Base-by-base conservation (phyloP, 2,113 vertebrate species). In the Phylloscopus trochilus region DNA sequence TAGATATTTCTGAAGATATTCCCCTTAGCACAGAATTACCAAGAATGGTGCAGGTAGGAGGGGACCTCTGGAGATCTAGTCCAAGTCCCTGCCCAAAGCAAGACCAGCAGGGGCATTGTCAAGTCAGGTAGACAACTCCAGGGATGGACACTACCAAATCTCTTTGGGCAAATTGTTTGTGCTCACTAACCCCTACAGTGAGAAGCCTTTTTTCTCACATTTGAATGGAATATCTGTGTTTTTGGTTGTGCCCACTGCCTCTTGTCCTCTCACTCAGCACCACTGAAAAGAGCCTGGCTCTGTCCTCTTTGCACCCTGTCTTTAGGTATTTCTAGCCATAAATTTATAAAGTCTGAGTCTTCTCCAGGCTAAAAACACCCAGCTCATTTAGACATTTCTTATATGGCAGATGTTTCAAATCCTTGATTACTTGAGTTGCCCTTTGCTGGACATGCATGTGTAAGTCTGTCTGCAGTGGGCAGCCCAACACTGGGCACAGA, bases 401-500 rank as follows among this genome's bases (percentile, higher is more conserved):
- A 17, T 52, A 27, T 17, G 7, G 5, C n/a, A 87, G 18, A 60
- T 44, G 27, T 2, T 73, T 14, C 60, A 90, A 49, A 46, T 17
- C 41, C 20, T 83, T 55, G 49, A 35, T 39, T 47, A 39, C 6
- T 87, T 14, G 2, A 56, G 16, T 3, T 6, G 6, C 2, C 13
- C 23, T 68, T 52, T 86, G 11, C 21, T 73, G 30, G 44, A 73
- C 49, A 33, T 0, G 0, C 9, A 20, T 11, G 8, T 15, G 4
- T 2, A 15, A 22, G 28, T 44, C 37, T 67, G 17, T 24, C 60
- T 28, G 24, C 17, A 75, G n/a, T 1, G 1, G 24, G 28, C 2
- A 67, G 20, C 39, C 53, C 44, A 89, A 67, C 9, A 6, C n/a
- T 33, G 28, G 35, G 15, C 33, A 26, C 17, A 73, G 23, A 39